Evolutionary conservation across 30 jellyfish, hydroid and myxozoan species (phyloP).

Genomic region (Cassiopea xamachana): DNA sequence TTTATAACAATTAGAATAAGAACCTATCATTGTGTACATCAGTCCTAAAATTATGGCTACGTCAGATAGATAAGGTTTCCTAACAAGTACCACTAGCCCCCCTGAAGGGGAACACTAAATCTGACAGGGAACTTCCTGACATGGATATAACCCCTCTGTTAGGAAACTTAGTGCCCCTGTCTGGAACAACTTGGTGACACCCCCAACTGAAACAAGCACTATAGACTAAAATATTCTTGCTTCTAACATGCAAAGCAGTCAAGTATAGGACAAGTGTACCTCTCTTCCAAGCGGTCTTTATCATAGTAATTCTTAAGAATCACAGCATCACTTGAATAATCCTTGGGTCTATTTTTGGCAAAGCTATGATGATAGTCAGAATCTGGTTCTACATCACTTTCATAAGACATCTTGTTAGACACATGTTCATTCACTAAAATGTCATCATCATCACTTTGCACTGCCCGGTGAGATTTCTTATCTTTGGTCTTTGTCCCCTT

Average conservation of each 20-base stretch:
- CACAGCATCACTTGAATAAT: conserved; percentile 17
- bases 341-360: conserved; percentile 8
- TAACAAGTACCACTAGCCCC: too few relatives aligned
- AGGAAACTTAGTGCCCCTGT: too few relatives aligned
- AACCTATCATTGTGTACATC: too few relatives aligned
- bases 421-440: conserved; percentile 32
- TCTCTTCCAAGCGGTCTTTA: conserved; percentile 46
- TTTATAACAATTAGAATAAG: too few relatives aligned
- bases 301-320: conserved; percentile 22
- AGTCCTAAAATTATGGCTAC: too few relatives aligned
- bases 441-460: neutral
- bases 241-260: neutral
- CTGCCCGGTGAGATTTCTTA: neutral
- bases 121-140: too few relatives aligned
- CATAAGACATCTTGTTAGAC: conserved; percentile 21
- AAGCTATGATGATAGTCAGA: conserved; percentile 25
- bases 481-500: neutral
- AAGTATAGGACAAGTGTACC: neutral
- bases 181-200: too few relatives aligned
- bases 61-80: too few relatives aligned
- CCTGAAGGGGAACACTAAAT: too few relatives aligned
- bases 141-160: too few relatives aligned
- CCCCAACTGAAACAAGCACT: too few relatives aligned
- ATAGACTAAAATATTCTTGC: neutral
- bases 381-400: conserved; percentile 27